Conservation (phyloP, 92 coral and sea anemone species). For the Galaxea fascicularis region DNA sequence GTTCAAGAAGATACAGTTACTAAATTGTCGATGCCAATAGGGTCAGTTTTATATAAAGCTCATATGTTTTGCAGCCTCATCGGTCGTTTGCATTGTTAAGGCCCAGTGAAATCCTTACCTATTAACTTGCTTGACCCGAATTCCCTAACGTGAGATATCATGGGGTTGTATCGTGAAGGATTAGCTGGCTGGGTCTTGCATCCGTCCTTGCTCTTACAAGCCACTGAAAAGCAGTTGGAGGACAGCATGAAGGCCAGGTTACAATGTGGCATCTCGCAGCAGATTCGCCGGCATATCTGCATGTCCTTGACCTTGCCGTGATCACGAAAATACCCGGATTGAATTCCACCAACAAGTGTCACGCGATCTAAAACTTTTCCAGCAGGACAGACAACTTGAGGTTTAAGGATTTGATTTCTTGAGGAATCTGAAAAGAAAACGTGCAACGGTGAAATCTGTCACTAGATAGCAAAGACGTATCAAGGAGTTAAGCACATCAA, state of each 20-base stretch:
- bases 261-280: constrained; percentile 97
- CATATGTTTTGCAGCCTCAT: too few species aligned
- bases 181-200: constrained; percentile 92
- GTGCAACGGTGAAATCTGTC: background rate
- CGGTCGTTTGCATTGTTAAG: too few species aligned
- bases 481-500: too few species aligned
- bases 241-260: constrained; percentile 95
- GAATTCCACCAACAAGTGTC: constrained; percentile 89
- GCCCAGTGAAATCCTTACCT: constrained; percentile 38
- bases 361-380: constrained; percentile 82
- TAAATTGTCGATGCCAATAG: too few species aligned
- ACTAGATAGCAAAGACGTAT: background rate
- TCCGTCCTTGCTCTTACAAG: constrained; percentile 83
- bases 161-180: constrained; percentile 85
- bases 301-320: constrained; percentile 94
- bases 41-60: too few species aligned
- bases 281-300: constrained; percentile 86
- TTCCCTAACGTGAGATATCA: constrained; percentile 85
- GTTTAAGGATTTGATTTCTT: constrained; percentile 44
- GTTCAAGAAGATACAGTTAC: too few species aligned
- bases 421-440: constrained; percentile 18
- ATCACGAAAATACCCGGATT: constrained; percentile 94
- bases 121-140: constrained; percentile 73
- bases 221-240: constrained; percentile 95
- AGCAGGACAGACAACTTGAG: constrained; percentile 80